Evolutionary conservation across 64 coral and sea anemone genomes (phyloP).

Genomic region (Platygyra sinensis): DNA sequence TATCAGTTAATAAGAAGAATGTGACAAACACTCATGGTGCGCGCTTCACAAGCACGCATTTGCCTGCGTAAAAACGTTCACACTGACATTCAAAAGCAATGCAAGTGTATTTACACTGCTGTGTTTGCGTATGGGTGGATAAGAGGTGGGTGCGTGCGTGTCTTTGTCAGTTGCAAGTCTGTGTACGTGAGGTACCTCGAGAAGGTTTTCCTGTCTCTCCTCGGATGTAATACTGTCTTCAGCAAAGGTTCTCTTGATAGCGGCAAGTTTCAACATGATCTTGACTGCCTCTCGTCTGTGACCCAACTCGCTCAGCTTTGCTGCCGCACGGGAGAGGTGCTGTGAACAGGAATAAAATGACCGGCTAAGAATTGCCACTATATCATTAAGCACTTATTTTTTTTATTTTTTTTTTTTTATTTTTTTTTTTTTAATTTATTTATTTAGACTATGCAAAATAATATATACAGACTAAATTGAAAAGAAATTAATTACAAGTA

Average conservation of each 20-base stretch:
- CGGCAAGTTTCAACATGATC: conserved; percentile 66
- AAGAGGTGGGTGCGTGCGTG: background rate
- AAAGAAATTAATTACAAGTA: too few relatives aligned
- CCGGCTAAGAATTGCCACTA: background rate
- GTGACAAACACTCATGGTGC: too few relatives aligned
- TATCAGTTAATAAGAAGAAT: too few relatives aligned
- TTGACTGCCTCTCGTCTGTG: conserved; percentile 86
- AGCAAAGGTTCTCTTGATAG: conserved; percentile 69
- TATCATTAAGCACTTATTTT: too few relatives aligned
- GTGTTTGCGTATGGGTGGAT: background rate
- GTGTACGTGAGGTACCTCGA: conserved; percentile 54
- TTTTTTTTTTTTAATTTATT: too few relatives aligned
- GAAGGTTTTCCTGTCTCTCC: conserved; percentile 61
- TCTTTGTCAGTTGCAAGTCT: background rate
- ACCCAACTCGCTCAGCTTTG: conserved; percentile 57
- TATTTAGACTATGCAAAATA: too few relatives aligned
- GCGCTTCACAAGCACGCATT: too few relatives aligned
- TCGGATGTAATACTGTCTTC: conserved; percentile 47
- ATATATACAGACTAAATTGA: too few relatives aligned
- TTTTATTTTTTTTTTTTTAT: too few relatives aligned
- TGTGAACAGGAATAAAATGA: conserved; percentile 12
- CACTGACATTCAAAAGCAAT: too few relatives aligned
- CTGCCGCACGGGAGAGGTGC: conserved; percentile 65
- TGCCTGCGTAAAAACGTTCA: too few relatives aligned
- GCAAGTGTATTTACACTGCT: too few relatives aligned